Base-by-base conservation (phyloP, 2,888 invertebrate genomes). In the Merodon equestris region DNA sequence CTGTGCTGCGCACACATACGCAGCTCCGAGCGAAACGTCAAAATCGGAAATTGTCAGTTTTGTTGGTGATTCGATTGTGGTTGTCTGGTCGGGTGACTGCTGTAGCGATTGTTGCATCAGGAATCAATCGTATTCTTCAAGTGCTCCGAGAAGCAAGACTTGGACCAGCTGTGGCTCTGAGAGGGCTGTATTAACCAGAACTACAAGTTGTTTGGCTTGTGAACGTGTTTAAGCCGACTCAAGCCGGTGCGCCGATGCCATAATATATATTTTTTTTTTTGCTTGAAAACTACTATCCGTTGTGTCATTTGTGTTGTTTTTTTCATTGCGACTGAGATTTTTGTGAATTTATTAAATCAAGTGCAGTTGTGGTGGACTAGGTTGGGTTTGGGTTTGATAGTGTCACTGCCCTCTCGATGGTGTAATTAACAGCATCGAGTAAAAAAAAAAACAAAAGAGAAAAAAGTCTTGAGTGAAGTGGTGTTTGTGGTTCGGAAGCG, bases 121-220 rank as follows among this genome's bases (percentile, higher is more conserved):
- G 67, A 77, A 77, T 77, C 73, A 77, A 77, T 77, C 61, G 67
- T 58, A 44, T 73, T 10, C 47, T 47, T 68, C 27, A 73, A 77
- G 77, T 77, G 67, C 45, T 68, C 57, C 67, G 67, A 68, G 53
- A 48, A 73, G 40, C 67, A 73, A 63, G 67, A 36, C 38, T 67
- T 47, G 45, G 50, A 38, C 42, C 47, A 56, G 19, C n/a, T 57
- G 27, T 36, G 40, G 50, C 13, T 40, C 45, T n/a, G n/a, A n/a
- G n/a, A n/a, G 47, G 44, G 38, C 38, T 15, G 15, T 14, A n/a
- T 10, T 56, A 18, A 45, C 10, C 9, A 3, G 40, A 40, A 40
- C 27, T 27, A 27, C 40, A 40, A 51, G 19, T 44, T 38, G 36
- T 61, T 38, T 45, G 19, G 13, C 18, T 9, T 40, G n/a, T 2